These are phyloP conservation scores for Ceuthmochares aereus DNA, from an alignment of 2,113 vertebrate genomes.

Conservation along the genomic window DNA sequence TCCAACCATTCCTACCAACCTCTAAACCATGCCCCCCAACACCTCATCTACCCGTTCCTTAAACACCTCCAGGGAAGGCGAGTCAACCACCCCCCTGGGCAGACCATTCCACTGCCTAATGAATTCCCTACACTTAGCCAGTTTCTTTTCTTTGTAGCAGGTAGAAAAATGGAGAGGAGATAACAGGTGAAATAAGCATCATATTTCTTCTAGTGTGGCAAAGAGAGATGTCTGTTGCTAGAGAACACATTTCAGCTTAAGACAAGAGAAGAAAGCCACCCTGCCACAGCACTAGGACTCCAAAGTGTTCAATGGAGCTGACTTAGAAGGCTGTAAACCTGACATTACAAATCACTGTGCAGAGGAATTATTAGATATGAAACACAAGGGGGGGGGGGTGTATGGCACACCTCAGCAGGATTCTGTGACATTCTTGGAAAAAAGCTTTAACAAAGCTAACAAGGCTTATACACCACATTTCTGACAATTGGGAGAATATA, in stretches of 20 bases:
- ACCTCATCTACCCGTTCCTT: too few species aligned
- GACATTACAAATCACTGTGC: neutral
- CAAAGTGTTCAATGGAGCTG: rapidly evolving
- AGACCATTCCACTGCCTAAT: too few species aligned
- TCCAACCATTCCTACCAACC: too few species aligned
- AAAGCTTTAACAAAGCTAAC: neutral
- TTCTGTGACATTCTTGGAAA: neutral
- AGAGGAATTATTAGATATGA: neutral
- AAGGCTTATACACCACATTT: neutral
- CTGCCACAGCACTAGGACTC: neutral
- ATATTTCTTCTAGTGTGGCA: neutral
- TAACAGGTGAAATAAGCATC: neutral
- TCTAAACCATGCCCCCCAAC: too few species aligned
- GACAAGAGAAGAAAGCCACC: neutral
- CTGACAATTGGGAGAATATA: neutral
- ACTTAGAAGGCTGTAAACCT: neutral
- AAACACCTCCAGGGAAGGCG: too few species aligned
- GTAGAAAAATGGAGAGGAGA: neutral
- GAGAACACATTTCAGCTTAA: neutral
- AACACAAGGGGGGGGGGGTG: too few species aligned
- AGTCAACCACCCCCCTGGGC: too few species aligned
- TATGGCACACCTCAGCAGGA: neutral
- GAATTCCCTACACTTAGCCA: neutral
- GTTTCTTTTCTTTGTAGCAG: neutral
- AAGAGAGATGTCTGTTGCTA: conserved; percentile 15